phyloP scores from a whole-genome alignment of 2,113 vertebrate species.

The Istiophorus platypterus region DNA sequence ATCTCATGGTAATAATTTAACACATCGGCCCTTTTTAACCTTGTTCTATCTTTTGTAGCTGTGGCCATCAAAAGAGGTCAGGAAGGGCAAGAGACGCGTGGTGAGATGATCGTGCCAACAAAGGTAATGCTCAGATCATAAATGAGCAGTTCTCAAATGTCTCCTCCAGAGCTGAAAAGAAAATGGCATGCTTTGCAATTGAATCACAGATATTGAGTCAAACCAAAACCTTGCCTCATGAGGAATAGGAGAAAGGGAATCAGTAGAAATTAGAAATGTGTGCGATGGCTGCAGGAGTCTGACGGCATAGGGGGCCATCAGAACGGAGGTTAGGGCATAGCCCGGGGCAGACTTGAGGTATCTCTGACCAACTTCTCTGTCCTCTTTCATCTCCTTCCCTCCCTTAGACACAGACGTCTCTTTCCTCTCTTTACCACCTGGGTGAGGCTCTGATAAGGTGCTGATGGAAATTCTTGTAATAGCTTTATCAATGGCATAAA shows the following conservation, averaged over 20 bases:
- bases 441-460: conserved; percentile 50
- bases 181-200: not conserved
- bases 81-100: not conserved
- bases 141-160: not conserved
- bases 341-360: conserved; percentile 62
- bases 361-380: conserved; percentile 52
- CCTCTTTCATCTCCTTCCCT: conserved; percentile 62
- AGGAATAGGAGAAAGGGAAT: conserved; percentile 17
- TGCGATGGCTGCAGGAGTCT: conserved; percentile 44
- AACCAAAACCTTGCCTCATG: conserved; percentile 25
- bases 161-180: conserved; percentile 2
- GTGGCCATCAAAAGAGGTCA: too few species aligned
- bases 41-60: not conserved
- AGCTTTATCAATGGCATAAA: conserved; percentile 63
- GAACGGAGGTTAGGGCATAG: conserved; percentile 54
- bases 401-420: conserved; percentile 46
- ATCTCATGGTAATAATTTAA: too few species aligned
- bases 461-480: conserved; percentile 48
- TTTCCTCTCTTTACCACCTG: conserved; percentile 37
- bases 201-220: not conserved
- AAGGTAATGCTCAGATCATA: too few species aligned
- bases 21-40: not conserved
- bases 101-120: not conserved
- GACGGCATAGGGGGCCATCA: conserved; percentile 36
- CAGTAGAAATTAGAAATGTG: conserved; percentile 39